Evolutionary conservation across 2,113 vertebrate genomes (phyloP).

Genomic region (Oriolus oriolus): DNA sequence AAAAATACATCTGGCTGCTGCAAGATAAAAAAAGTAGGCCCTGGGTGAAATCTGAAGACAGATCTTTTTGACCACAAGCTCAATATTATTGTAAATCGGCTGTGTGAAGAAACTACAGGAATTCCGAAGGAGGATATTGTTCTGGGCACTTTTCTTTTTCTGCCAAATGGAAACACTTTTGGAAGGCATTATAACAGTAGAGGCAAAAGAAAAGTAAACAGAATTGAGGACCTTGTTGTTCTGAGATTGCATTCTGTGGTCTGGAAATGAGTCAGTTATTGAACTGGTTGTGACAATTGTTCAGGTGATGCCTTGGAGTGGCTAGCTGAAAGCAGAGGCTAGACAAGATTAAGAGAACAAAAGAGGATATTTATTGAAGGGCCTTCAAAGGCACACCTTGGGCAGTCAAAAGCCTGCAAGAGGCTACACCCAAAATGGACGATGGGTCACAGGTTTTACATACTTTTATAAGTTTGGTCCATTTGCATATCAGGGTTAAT

Average conservation of each 20-base stretch:
- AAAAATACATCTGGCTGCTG: neutral
- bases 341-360: too few relatives aligned
- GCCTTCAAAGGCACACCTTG: too few relatives aligned
- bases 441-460: too few relatives aligned
- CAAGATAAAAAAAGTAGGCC: neutral
- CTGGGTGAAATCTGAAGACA: neutral
- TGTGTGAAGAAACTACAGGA: neutral
- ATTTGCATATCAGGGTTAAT: too few relatives aligned
- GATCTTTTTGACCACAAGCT: neutral
- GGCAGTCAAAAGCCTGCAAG: too few relatives aligned
- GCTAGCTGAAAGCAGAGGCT: too few relatives aligned
- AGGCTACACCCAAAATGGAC: too few relatives aligned
- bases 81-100: neutral
- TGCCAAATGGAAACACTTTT: neutral
- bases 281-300: neutral
- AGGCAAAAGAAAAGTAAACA: neutral
- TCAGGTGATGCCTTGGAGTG: neutral
- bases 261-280: neutral
- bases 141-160: neutral
- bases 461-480: too few relatives aligned
- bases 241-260: neutral
- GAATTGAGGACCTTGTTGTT: neutral
- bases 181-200: neutral
- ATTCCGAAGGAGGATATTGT: neutral
- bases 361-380: too few relatives aligned